Conservation (phyloP, 2,113 vertebrate genomes). For the Phylloscopus trochilus region DNA sequence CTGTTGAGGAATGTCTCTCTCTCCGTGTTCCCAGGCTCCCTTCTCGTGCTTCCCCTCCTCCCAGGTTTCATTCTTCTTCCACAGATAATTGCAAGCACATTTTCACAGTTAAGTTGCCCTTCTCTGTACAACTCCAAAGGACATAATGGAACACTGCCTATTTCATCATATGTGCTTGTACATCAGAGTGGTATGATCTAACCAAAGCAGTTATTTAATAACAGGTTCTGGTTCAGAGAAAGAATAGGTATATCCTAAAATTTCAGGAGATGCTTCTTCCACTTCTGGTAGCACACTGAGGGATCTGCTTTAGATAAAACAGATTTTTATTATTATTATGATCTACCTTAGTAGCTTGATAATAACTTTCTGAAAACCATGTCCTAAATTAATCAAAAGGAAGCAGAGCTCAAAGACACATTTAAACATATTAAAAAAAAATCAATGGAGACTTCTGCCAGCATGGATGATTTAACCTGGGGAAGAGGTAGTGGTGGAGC, state of each 20-base stretch:
- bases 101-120: slow-evolving; percentile 47
- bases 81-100: slow-evolving; percentile 65
- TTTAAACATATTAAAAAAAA: neutral
- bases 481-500: neutral
- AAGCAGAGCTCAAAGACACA: neutral
- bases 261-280: neutral
- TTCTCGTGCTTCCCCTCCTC: slow-evolving; percentile 49
- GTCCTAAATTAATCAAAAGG: neutral
- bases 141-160: neutral
- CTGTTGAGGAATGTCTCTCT: slow-evolving; percentile 55
- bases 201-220: neutral
- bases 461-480: neutral
- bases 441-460: neutral
- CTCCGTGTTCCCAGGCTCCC: slow-evolving; percentile 55
- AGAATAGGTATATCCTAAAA: neutral
- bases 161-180: neutral
- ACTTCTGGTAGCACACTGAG: neutral
- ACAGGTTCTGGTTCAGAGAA: neutral
- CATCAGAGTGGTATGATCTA: neutral
- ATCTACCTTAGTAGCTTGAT: neutral
- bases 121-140: neutral
- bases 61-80: slow-evolving; percentile 65
- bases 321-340: neutral
- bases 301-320: neutral
- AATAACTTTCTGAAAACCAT: neutral